Evolutionary conservation across 2,113 vertebrate genomes (phyloP).

Genomic region (Chionis minor): DNA sequence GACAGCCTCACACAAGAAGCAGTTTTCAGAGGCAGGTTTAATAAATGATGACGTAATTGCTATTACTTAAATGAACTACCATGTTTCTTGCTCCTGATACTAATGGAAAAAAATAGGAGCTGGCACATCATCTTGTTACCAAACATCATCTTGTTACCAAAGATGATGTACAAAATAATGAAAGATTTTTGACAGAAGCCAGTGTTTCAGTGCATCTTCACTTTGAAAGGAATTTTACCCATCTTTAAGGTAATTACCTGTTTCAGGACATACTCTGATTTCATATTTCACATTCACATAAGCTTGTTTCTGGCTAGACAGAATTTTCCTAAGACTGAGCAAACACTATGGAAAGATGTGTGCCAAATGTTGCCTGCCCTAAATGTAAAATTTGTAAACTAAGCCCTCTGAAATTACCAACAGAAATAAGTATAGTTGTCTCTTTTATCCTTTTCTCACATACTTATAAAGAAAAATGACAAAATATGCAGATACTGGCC

Average conservation of each 20-base stretch:
- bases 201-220: neutral
- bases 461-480: neutral
- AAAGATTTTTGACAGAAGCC: neutral
- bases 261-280: neutral
- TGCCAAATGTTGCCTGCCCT: neutral
- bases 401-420: neutral
- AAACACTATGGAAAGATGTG: neutral
- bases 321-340: neutral
- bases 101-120: neutral
- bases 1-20: neutral
- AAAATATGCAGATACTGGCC: neutral
- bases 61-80: neutral
- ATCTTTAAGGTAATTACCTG: neutral
- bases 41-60: neutral
- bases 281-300: neutral
- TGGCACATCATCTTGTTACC: neutral
- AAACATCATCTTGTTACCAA: neutral
- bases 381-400: neutral
- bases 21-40: neutral
- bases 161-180: neutral
- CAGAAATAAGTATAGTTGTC: neutral
- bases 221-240: neutral
- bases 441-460: neutral
- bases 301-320: neutral
- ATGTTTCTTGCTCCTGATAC: neutral